Base-by-base conservation (phyloP, 2,113 vertebrate genomes). In the Sporophila hypoxantha region DNA sequence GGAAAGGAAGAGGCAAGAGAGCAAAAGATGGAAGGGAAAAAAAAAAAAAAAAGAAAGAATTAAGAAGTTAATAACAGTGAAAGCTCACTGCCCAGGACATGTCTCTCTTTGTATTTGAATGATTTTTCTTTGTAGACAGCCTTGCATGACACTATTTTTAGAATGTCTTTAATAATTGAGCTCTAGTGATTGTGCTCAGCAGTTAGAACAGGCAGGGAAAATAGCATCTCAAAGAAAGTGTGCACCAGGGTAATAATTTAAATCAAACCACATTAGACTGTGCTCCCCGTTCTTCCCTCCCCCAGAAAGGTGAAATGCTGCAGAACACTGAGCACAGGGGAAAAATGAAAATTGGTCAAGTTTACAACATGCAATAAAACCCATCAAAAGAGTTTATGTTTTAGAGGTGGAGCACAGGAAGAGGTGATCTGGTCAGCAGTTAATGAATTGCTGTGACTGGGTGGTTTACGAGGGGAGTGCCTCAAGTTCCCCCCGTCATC, bases 131-230 rank as follows among this genome's bases (percentile, higher is more conserved):
- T 96, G 93, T 93, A 89, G 92, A 94, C 93, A 94, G 89, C 87
- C 94, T 93, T 93, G 89, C 94, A 85, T 85, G 46, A 32, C 36
- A 90, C 92, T 97, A 96, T 97, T 96, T 97, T 97, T 97, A 97
- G 97, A 85, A 87, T 95, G 92, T 95, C 94, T 97, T 97, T 96
- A 97, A 97, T 97, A 97, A 97, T 96, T 97, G 96, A 97, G 94
- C 90, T 96, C 94, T 94, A 95, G 94, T 78, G n/a, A 96, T 97
- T 97, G 96, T 92, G 91, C 94, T 95, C 92, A 92, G 94, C 91
- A 82, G 95, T 96, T 89, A 93, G 93, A 96, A 93, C 61, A 96
- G 95, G 93, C 96, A 94, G 80, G 88, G 87, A 93, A 96, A 97
- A 96, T 89, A 95, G 93, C 93, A 92, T 90, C 95, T 96, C 91